Evolutionary conservation across 2,888 invertebrate species (phyloP).

Genomic region (Caenorhabditis uteleia): DNA sequence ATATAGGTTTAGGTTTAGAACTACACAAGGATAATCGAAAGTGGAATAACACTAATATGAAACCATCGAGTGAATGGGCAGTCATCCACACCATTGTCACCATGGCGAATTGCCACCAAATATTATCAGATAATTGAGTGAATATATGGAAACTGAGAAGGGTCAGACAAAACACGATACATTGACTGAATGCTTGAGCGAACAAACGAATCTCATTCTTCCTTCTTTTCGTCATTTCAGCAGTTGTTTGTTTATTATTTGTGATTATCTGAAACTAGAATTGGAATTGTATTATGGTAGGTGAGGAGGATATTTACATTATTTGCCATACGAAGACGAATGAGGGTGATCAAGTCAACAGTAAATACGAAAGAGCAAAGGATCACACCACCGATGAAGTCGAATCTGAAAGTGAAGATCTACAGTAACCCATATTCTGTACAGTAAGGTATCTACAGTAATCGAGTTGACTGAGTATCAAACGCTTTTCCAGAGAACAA

Average conservation of each 20-base stretch:
- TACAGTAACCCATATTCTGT: too few species aligned
- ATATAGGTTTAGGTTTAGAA: neutral
- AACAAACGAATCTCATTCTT: constrained; percentile 30
- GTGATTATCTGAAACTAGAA: constrained; percentile 12
- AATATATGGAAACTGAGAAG: constrained; percentile 24
- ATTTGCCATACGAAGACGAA: constrained; percentile 14
- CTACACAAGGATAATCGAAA: neutral
- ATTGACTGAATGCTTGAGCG: constrained; percentile 26
- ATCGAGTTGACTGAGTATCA: too few species aligned
- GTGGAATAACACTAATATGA: neutral
- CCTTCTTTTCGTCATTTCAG: constrained; percentile 11
- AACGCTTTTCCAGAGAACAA: too few species aligned
- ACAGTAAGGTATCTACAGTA: too few species aligned
- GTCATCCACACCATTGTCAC: constrained; percentile 32
- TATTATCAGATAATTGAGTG: constrained; percentile 18
- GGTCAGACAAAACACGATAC: constrained; percentile 27
- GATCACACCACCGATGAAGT: constrained; percentile 30
- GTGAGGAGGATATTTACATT: constrained; percentile 9
- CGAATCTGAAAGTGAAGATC: constrained; percentile 26
- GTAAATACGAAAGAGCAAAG: constrained; percentile 17
- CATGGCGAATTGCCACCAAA: constrained; percentile 34
- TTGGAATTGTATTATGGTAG: neutral
- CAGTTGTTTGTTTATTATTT: constrained; percentile 4
- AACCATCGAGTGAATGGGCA: constrained; percentile 27
- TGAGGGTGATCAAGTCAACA: constrained; percentile 25